Conservation (phyloP, 2,797 vertebrate genomes). For the Australoheros facetus region DNA sequence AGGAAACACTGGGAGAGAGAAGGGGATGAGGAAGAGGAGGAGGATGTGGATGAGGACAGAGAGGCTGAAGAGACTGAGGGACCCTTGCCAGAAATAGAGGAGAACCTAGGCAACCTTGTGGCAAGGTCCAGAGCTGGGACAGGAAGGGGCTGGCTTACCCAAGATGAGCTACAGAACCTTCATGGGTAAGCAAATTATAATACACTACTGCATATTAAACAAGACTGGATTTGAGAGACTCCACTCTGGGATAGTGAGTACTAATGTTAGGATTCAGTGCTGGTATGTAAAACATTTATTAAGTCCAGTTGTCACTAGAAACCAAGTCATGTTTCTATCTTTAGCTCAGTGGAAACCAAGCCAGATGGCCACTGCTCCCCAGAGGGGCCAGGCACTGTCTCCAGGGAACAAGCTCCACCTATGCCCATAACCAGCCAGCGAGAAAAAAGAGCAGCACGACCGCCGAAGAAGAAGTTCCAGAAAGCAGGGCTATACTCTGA, state of each 20-base stretch:
- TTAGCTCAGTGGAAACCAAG: slow-evolving; percentile 78
- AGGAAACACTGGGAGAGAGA: slow-evolving; percentile 83
- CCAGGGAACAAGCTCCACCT: slow-evolving; percentile 79
- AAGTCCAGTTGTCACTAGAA: slow-evolving; percentile 40
- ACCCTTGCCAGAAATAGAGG: slow-evolving; percentile 66
- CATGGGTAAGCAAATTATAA: slow-evolving; percentile 69
- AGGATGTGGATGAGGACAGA: slow-evolving; percentile 60
- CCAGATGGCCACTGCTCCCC: slow-evolving; percentile 82
- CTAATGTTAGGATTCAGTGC: slow-evolving; percentile 20
- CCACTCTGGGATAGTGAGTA: neutral
- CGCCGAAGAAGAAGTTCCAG: slow-evolving; percentile 99
- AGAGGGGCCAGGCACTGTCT: slow-evolving; percentile 76
- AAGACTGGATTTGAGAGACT: neutral
- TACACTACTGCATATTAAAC: neutral
- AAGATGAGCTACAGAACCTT: slow-evolving; percentile 80
- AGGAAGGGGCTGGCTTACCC: slow-evolving; percentile 74
- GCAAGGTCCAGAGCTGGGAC: slow-evolving; percentile 60
- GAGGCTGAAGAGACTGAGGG: slow-evolving; percentile 71
- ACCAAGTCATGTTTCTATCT: slow-evolving; percentile 62
- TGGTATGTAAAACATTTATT: slow-evolving; percentile 42
- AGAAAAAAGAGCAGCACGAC: slow-evolving; percentile 93
- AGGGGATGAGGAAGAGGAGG: slow-evolving; percentile 73
- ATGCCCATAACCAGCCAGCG: slow-evolving; percentile 83
- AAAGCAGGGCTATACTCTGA: slow-evolving; percentile 98
- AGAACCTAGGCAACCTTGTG: slow-evolving; percentile 63